Conservation (phyloP, 1,140 invertebrate genomes). For the Batillaria attramentaria region DNA sequence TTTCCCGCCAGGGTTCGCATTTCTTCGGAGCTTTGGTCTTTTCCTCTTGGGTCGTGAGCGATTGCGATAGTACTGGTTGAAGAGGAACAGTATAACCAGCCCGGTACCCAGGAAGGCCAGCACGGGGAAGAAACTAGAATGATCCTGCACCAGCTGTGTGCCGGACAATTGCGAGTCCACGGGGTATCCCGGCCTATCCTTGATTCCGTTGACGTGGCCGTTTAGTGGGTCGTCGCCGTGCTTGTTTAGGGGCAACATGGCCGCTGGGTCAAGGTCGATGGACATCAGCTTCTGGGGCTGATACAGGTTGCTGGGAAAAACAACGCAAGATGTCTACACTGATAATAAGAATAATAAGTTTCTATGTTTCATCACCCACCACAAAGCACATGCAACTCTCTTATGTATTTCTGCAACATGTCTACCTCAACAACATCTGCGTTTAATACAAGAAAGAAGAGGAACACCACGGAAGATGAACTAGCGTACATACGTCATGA, state of each 20-base stretch:
- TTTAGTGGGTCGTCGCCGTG: constrained; percentile 36
- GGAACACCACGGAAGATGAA: too few relatives aligned
- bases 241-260: constrained; percentile 41
- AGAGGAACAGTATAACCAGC: constrained; percentile 60
- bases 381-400: background rate
- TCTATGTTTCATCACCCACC: background rate
- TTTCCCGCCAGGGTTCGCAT: constrained; percentile 38
- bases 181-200: constrained; percentile 32
- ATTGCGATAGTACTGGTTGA: constrained; percentile 62
- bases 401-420: background rate
- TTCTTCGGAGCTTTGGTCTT: constrained; percentile 44
- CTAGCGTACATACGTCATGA: too few relatives aligned
- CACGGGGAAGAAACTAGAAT: constrained; percentile 55
- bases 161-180: constrained; percentile 23
- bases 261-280: constrained; percentile 68
- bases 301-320: constrained; percentile 78
- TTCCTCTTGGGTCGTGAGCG: constrained; percentile 56
- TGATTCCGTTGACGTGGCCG: constrained; percentile 28
- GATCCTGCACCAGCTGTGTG: constrained; percentile 39
- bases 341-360: background rate
- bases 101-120: constrained; percentile 64
- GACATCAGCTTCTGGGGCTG: constrained; percentile 82
- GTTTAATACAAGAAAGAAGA: too few relatives aligned
- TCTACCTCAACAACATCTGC: background rate
- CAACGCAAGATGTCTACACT: background rate